A percentile compares a stretch with the other conserved stretches of the same genome.
phyloP scores from a whole-genome alignment of 2,888 invertebrate genomes.

The Poecilobothrus nobilitatus region DNA sequence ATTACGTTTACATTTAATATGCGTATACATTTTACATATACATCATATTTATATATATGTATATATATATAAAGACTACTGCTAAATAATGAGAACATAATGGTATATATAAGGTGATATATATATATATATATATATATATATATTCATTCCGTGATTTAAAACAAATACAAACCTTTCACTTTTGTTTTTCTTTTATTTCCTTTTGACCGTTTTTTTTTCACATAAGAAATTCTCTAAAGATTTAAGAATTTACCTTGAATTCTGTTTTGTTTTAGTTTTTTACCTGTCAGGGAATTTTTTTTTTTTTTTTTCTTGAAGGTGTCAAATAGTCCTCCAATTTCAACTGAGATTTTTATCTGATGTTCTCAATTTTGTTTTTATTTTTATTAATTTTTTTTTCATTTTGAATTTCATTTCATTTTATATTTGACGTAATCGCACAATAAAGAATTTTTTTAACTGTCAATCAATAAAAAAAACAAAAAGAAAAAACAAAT shows the following conservation, averaged over 20 bases:
- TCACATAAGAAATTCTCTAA: not conserved
- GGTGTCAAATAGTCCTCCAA: constrained; percentile 2
- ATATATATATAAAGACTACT: not conserved
- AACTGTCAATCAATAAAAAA: not conserved
- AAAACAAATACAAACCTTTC: not conserved
- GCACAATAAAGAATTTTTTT: not conserved
- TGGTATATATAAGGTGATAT: no score
- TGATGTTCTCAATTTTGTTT: not conserved
- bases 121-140: no score
- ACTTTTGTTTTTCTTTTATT: not conserved
- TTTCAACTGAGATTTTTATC: not conserved
- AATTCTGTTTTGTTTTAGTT: not conserved
- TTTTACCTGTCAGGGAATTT: not conserved
- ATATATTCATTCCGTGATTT: not conserved
- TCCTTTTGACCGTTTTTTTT: not conserved
- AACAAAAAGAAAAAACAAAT: not conserved
- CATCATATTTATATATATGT: no score
- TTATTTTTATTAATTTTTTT: not conserved
- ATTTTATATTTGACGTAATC: not conserved
- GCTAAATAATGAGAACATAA: not conserved
- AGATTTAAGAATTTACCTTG: not conserved
- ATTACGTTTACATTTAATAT: no score
- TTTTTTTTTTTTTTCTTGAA: not conserved
- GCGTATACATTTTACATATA: no score
- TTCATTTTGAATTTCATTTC: not conserved